These are phyloP conservation scores for Psammodynastes pulverulentus DNA, from an alignment of 2,113 vertebrate species.

Conservation along the genomic window DNA sequence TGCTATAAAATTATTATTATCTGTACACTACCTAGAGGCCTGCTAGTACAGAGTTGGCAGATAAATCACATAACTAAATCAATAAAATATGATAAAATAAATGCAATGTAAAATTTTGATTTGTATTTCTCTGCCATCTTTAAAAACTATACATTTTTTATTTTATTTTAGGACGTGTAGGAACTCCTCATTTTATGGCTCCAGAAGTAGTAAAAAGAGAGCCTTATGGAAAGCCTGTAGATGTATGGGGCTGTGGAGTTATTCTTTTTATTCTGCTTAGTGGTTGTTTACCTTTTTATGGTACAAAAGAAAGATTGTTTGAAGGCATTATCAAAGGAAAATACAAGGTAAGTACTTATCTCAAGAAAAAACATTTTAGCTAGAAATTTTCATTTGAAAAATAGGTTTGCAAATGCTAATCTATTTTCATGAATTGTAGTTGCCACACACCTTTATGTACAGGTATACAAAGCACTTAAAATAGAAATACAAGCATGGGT, in stretches of 20 bases:
- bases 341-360: slow-evolving; percentile 85
- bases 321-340: slow-evolving; percentile 99
- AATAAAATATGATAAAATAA: background rate
- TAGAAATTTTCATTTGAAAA: slow-evolving; percentile 30
- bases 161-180: slow-evolving; percentile 84
- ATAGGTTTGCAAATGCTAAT: background rate
- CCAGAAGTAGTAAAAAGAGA: slow-evolving; percentile 98
- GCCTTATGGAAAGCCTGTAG: slow-evolving; percentile 96
- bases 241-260: slow-evolving; percentile 98
- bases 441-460: background rate
- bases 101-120: background rate
- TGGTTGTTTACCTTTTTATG: slow-evolving; percentile 97
- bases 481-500: background rate
- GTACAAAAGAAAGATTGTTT: slow-evolving; percentile 98
- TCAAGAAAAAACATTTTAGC: background rate
- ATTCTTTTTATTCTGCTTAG: slow-evolving; percentile 98
- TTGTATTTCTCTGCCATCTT: slow-evolving; percentile 3
- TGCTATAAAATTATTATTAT: background rate
- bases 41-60: background rate
- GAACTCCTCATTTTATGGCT: slow-evolving; percentile 99
- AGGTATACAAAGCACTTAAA: slow-evolving; percentile 7
- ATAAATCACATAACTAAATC: background rate
- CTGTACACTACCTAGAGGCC: background rate
- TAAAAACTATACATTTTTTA: slow-evolving; percentile 28
- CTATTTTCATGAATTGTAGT: slow-evolving; percentile 8